Base-by-base conservation (phyloP, 1,140 invertebrate genomes). In the Drosophila lacteicornis region DNA sequence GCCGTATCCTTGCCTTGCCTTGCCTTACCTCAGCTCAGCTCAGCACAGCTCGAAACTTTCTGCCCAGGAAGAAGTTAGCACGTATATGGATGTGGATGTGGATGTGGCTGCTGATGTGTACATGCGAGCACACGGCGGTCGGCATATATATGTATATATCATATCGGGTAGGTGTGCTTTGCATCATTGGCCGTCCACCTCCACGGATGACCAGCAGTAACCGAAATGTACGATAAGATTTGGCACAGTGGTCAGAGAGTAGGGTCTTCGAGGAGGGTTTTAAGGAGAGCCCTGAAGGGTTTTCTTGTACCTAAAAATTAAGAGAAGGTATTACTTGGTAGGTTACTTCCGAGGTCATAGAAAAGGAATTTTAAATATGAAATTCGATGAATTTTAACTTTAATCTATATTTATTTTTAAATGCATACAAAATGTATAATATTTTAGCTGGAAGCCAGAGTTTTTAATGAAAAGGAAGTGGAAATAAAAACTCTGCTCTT, bases 171-270 rank as follows among this genome's bases (percentile, higher is more conserved):
- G 63, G 70, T 80, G 58, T 66, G 62, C 59, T 80, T 79, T 75
- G 70, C 70, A 75, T 80, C 79, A 80, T 80, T 80, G 79, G 79
- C 78, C 59, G 67, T 61, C 67, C 75, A 80, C 77, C 77, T 77
- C 63, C 73, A 77, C 56, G 55, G 63, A 67, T 76, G 75, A 77
- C 73, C 71, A 77, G 63, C 55, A 76, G 73, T 77, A 75, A 76
- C 62, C 75, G 73, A 77, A 76, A 76, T 76, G 61, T 33, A 75
- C 74, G 74, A 75, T 63, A 76, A 76, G 74, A 76, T 76, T 75
- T 65, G 47, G 71, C 71, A 76, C 74, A 76, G 60, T 76, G 74
- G 70, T 47, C 4, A 46, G 9, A 6, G 17, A 40, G 17, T 5
- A n/a, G 0, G 2, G 2, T 38, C 25, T 22, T 38, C 3, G 11